Evolutionary conservation across 2,888 invertebrate species (phyloP).

Genomic region (Onchidella celtica): DNA sequence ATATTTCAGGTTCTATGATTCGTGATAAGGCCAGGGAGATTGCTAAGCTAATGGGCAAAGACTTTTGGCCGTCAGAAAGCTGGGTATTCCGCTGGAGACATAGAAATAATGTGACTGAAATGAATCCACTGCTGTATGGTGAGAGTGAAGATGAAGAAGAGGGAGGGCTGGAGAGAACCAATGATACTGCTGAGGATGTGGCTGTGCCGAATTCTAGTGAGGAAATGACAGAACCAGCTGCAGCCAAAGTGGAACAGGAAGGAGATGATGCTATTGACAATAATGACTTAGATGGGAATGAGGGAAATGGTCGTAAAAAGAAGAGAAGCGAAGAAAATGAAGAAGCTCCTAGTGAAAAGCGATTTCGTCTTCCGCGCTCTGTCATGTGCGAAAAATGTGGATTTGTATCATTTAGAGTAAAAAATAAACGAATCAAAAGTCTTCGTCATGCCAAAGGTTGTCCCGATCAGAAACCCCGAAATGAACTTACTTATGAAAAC

Average conservation of each 20-base stretch:
- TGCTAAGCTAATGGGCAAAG: constrained; percentile 44
- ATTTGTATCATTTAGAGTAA: constrained; percentile 32
- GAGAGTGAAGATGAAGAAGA: constrained; percentile 32
- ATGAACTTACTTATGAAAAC: constrained; percentile 42
- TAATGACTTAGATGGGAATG: neutral
- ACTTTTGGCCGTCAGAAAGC: constrained; percentile 48
- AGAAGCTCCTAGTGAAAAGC: neutral
- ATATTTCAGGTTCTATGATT: constrained; percentile 38
- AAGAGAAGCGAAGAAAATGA: neutral
- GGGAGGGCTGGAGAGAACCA: neutral
- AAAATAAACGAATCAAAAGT: constrained; percentile 34
- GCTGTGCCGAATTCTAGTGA: neutral
- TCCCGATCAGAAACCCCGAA: constrained; percentile 38
- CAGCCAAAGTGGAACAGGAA: neutral
- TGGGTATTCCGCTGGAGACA: constrained; percentile 49
- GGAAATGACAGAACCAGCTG: neutral
- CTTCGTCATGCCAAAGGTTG: constrained; percentile 45
- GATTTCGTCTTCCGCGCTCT: constrained; percentile 21
- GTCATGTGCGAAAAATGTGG: constrained; percentile 51
- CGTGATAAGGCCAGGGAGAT: constrained; percentile 46
- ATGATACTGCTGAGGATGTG: neutral
- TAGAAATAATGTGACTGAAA: constrained; percentile 30
- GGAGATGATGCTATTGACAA: neutral
- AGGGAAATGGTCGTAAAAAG: neutral
- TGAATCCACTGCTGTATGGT: constrained; percentile 15